phyloP scores from a whole-genome alignment of 2,113 vertebrate species.

The Sander vitreus region DNA sequence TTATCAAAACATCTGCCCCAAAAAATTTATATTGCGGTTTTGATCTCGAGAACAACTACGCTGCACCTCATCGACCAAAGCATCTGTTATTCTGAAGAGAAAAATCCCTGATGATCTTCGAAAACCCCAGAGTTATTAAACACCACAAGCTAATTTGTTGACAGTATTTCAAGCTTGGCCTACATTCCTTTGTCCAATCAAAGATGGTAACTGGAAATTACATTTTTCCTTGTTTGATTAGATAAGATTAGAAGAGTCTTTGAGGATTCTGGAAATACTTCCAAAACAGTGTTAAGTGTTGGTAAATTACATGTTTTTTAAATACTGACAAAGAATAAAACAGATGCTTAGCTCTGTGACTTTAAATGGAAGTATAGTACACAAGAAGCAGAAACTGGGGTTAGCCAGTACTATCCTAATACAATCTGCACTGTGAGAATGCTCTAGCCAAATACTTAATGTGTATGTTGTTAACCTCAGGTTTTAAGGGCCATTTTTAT shows the following conservation, averaged over 20 bases:
- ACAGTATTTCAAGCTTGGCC: neutral
- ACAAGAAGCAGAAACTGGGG: neutral
- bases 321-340: too few relatives aligned
- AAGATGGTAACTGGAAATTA: neutral
- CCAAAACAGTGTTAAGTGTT: neutral
- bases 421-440: neutral
- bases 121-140: neutral
- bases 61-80: neutral
- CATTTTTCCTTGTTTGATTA: neutral
- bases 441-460: too few relatives aligned
- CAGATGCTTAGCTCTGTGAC: neutral
- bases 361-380: neutral
- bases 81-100: neutral
- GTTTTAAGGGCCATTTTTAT: neutral
- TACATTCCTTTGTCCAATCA: neutral
- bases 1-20: neutral
- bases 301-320: neutral
- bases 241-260: neutral
- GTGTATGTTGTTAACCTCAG: neutral
- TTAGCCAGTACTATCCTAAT: neutral
- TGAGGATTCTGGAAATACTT: neutral
- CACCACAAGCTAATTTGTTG: neutral
- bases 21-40: neutral
- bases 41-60: neutral
- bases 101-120: neutral